Evolutionary conservation across 2,888 invertebrate genomes (phyloP).

Genomic region (Poecilobothrus nobilitatus): DNA sequence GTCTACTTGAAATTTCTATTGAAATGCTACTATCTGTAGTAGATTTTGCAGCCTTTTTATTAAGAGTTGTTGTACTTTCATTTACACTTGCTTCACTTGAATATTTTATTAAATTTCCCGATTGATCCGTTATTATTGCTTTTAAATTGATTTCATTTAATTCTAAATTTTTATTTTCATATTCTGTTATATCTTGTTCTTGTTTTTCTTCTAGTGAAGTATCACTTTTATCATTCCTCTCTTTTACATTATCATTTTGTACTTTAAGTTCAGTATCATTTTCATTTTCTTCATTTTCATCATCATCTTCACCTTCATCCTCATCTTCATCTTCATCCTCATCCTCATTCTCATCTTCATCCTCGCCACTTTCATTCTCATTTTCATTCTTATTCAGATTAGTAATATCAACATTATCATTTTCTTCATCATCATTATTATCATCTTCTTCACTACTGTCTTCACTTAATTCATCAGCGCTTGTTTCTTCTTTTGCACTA

Average conservation of each 20-base stretch:
- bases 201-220: too few species aligned
- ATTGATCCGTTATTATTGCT: not conserved
- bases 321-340: not conserved
- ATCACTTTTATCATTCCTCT: too few species aligned
- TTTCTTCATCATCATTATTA: not conserved
- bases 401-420: not conserved
- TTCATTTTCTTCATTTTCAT: not conserved
- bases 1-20: slow-evolving; percentile 28
- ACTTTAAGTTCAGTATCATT: not conserved
- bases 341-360: not conserved
- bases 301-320: slow-evolving; percentile 4
- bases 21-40: slow-evolving; percentile 19
- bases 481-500: not conserved
- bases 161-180: too few species aligned
- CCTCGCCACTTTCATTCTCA: not conserved
- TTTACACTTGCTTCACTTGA: slow-evolving; percentile 6
- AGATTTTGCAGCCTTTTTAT: not conserved
- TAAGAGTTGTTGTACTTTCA: too few species aligned
- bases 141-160: not conserved
- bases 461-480: not conserved
- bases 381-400: not conserved
- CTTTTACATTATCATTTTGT: too few species aligned
- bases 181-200: too few species aligned
- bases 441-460: not conserved
- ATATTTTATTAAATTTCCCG: not conserved